Evolutionary conservation across 2,888 invertebrate species (phyloP).

Genomic region (Lydus trimaculatus): DNA sequence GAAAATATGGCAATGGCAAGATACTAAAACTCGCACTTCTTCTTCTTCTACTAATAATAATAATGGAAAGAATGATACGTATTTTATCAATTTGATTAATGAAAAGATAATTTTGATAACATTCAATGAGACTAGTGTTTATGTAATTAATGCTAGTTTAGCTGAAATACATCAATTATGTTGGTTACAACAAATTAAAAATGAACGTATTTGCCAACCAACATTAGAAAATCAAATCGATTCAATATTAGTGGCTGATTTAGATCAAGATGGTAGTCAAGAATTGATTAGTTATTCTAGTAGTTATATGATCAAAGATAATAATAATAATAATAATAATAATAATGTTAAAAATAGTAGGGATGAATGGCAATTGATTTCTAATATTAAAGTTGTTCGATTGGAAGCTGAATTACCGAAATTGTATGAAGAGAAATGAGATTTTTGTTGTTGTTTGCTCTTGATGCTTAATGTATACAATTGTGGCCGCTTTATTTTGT

Average conservation of each 20-base stretch:
- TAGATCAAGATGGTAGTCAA: conserved; percentile 78
- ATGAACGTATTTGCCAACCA: conserved; percentile 70
- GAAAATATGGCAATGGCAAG: conserved; percentile 84
- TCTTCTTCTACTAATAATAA: conserved; percentile 39
- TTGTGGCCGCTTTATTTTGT: not conserved
- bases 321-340: conserved; percentile 43
- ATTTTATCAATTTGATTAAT: conserved; percentile 44
- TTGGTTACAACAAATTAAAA: conserved; percentile 55
- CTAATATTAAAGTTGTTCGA: conserved; percentile 73
- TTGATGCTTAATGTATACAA: not conserved
- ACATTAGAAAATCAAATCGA: conserved; percentile 76
- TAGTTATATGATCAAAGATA: conserved; percentile 63
- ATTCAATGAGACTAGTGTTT: conserved; percentile 75
- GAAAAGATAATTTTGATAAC: conserved; percentile 81
- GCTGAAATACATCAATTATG: conserved; percentile 81
- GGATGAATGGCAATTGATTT: conserved; percentile 69
- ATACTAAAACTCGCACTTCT: conserved; percentile 34
- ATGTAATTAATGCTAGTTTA: conserved; percentile 80
- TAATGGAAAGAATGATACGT: conserved; percentile 40
- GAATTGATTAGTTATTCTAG: conserved; percentile 81
- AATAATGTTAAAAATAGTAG: too few relatives aligned
- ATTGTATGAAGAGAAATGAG: conserved; percentile 64
- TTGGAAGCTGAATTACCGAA: conserved; percentile 77
- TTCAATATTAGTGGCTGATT: conserved; percentile 76
- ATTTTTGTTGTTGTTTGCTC: not conserved